Conservation (phyloP, 2,888 invertebrate genomes). For the Azorinus chamasolen region DNA sequence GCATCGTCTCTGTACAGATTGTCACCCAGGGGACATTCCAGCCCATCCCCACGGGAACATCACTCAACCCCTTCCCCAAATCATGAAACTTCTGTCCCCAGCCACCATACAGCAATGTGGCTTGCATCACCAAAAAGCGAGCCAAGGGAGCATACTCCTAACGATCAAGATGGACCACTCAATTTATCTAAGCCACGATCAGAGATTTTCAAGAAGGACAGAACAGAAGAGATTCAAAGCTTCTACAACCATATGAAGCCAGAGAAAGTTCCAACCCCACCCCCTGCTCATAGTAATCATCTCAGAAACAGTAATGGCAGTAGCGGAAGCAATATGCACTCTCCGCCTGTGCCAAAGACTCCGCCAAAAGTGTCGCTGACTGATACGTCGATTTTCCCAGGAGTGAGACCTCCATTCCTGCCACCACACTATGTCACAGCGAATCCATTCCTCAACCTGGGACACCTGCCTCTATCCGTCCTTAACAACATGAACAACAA, state of each 20-base stretch:
- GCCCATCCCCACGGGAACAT: conserved; percentile 59
- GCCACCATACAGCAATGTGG: conserved; percentile 61
- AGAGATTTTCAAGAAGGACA: conserved; percentile 55
- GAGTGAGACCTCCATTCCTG: conserved; percentile 75
- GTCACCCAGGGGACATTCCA: conserved; percentile 63
- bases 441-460: conserved; percentile 77
- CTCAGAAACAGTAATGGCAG: conserved; percentile 43
- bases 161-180: conserved; percentile 91
- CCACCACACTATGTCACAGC: conserved; percentile 74
- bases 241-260: conserved; percentile 45
- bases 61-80: conserved; percentile 69
- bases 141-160: conserved; percentile 40
- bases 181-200: conserved; percentile 95
- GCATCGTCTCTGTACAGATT: conserved; percentile 71
- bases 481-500: conserved; percentile 73
- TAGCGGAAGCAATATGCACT: conserved; percentile 55
- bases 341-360: conserved; percentile 72
- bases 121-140: conserved; percentile 27
- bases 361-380: conserved; percentile 85
- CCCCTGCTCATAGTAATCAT: conserved; percentile 81
- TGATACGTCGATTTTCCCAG: conserved; percentile 64
- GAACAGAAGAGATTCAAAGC: conserved; percentile 33
- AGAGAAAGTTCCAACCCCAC: conserved; percentile 70
- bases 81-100: conserved; percentile 61
- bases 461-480: conserved; percentile 72